Evolutionary conservation across 2,888 invertebrate species (phyloP).

Genomic region (Macrophya alboannulata): DNA sequence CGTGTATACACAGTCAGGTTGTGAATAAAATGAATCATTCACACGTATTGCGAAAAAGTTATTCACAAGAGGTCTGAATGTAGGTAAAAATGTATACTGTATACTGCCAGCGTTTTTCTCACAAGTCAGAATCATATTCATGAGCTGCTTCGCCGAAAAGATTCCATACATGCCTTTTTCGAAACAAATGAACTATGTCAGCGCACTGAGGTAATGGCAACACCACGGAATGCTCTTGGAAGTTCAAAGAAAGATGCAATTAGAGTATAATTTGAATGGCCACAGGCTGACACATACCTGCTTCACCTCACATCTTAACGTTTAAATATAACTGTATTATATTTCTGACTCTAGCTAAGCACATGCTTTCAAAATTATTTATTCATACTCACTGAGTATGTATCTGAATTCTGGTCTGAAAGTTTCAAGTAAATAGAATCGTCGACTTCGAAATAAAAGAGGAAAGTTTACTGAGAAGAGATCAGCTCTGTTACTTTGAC

Average conservation of each 20-base stretch:
- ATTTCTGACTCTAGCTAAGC: background rate
- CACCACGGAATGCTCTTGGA: background rate
- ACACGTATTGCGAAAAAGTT: background rate
- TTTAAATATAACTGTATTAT: no score
- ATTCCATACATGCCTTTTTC: background rate
- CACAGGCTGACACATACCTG: background rate
- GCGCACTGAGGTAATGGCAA: background rate
- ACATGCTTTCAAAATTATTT: constrained; percentile 9
- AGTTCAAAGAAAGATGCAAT: background rate
- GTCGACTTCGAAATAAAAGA: background rate
- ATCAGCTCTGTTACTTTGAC: background rate
- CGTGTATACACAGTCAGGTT: constrained; percentile 18
- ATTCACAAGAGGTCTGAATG: background rate
- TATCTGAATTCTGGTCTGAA: background rate
- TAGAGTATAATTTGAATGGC: background rate
- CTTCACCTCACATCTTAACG: background rate
- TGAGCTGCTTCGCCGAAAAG: background rate
- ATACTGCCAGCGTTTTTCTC: background rate
- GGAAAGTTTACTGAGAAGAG: constrained; percentile 11
- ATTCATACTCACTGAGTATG: background rate
- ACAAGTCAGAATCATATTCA: background rate
- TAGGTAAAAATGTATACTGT: background rate
- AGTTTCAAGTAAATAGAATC: constrained; percentile 3
- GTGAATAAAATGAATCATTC: constrained; percentile 36
- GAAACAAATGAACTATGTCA: background rate